These are phyloP conservation scores for Aphodius sticticus DNA, from an alignment of 2,888 invertebrate genomes.

Conservation along the genomic window DNA sequence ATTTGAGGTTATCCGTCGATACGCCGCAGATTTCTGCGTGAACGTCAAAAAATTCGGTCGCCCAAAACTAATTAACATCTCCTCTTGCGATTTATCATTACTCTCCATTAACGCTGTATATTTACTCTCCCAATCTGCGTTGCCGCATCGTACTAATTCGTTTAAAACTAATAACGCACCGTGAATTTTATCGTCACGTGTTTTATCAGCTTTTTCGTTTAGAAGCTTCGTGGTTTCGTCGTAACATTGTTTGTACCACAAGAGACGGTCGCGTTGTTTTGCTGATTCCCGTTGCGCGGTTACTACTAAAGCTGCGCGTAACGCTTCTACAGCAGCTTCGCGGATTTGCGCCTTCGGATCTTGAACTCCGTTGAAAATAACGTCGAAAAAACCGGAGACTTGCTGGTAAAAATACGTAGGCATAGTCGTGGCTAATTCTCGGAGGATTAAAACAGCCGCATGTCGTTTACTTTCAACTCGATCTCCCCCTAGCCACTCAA, in stretches of 20 bases:
- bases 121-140: slow-evolving; percentile 85
- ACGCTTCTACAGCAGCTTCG: slow-evolving; percentile 91
- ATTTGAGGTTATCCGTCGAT: slow-evolving; percentile 61
- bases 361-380: slow-evolving; percentile 89
- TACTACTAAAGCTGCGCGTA: slow-evolving; percentile 93
- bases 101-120: slow-evolving; percentile 74
- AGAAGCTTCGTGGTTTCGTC: slow-evolving; percentile 87
- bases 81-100: slow-evolving; percentile 53
- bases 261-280: slow-evolving; percentile 87
- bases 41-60: slow-evolving; percentile 61
- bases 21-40: slow-evolving; percentile 55
- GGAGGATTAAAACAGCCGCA: slow-evolving; percentile 89
- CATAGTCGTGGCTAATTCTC: slow-evolving; percentile 93
- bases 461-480: slow-evolving; percentile 90
- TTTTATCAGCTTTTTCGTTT: slow-evolving; percentile 77
- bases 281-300: slow-evolving; percentile 96
- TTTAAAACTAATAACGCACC: slow-evolving; percentile 92
- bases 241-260: slow-evolving; percentile 94
- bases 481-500: slow-evolving; percentile 94
- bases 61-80: slow-evolving; percentile 51
- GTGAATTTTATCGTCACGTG: slow-evolving; percentile 90
- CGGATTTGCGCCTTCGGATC: slow-evolving; percentile 92
- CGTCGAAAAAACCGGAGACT: slow-evolving; percentile 91
- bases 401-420: slow-evolving; percentile 98
- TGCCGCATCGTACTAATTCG: slow-evolving; percentile 90